Evolutionary conservation across 2,888 invertebrate species (phyloP).

Genomic region (Priapulus caudatus): DNA sequence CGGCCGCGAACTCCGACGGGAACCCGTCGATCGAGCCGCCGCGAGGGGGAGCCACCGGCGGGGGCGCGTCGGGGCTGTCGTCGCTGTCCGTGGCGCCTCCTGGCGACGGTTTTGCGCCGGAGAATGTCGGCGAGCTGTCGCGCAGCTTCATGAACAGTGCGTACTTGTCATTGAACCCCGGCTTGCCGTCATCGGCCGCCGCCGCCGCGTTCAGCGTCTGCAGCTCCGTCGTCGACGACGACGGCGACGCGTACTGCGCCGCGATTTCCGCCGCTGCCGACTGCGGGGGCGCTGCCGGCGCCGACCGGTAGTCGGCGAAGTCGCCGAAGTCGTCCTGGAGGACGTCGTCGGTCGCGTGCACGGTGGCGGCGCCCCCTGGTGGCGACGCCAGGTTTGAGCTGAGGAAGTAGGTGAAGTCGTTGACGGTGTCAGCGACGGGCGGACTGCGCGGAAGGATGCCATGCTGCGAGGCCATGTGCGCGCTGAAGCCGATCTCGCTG

Average conservation of each 20-base stretch:
- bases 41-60: not conserved
- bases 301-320: not conserved
- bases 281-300: not conserved
- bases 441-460: too few species aligned
- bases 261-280: not conserved
- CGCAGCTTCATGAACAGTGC: not conserved
- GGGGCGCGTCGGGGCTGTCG: too few species aligned
- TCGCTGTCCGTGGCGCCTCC: not conserved
- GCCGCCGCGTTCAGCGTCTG: not conserved
- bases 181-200: not conserved
- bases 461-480: too few species aligned
- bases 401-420: too few species aligned
- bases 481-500: too few species aligned
- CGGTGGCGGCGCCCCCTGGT: too few species aligned
- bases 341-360: not conserved
- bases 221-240: not conserved
- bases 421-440: too few species aligned
- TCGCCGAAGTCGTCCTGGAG: conserved; percentile 1
- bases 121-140: not conserved
- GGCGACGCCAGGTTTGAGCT: too few species aligned
- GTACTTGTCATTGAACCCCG: not conserved
- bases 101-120: too few species aligned
- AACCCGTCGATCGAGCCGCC: too few species aligned
- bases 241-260: not conserved
- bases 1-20: too few species aligned